Base-by-base conservation (phyloP, 1,140 invertebrate species). In the Archivesica marissinica region DNA sequence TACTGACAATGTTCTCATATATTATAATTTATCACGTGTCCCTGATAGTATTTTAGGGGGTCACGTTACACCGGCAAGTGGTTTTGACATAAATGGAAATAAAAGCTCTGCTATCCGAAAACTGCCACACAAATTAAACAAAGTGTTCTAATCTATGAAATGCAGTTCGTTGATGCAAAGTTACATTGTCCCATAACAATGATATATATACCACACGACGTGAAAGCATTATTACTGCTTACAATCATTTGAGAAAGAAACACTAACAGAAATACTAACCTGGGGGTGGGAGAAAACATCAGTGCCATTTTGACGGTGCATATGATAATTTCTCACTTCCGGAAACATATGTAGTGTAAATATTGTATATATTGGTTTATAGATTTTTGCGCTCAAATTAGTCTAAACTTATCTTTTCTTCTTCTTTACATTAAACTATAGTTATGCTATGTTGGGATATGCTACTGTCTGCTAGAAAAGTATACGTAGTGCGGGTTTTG, bases 231-330 rank as follows among this genome's bases (percentile, higher is more conserved):
- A 47, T 11, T 47, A 47, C 44, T 9, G 20, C 20, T 47, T 47
- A 47, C 20, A 20, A 47, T 47, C 9, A 11, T 47, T 20, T 11
- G 9, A 9, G 9, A 47, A 47, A 54, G 33, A 11, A 75, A 6
- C 0, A 33, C 20, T 30, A 28, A 66, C 11, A n/a, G 44, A 28
- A 38, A 56, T 23, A 74, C 79, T 59, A 52, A 87, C 86, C 80
- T 81, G 41, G 86, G 86, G 81, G 86, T 87, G 44, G 86, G 50
- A 47, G 86, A 79, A 59, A 87, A 87, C 30, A 83, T 30, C 44
- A 87, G 50, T 25, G 86, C 80, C 86, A 87, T 87, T 64, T 74
- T 76, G 33, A 33, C 50, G 72, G 72, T 75, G 47, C 23, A 3
- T 13, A 44, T 6, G 39, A 44, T 0, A 44, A 72, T 72, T 72